Base-by-base conservation (phyloP, 1,140 invertebrate species). In the Drosophila busckii region DNA sequence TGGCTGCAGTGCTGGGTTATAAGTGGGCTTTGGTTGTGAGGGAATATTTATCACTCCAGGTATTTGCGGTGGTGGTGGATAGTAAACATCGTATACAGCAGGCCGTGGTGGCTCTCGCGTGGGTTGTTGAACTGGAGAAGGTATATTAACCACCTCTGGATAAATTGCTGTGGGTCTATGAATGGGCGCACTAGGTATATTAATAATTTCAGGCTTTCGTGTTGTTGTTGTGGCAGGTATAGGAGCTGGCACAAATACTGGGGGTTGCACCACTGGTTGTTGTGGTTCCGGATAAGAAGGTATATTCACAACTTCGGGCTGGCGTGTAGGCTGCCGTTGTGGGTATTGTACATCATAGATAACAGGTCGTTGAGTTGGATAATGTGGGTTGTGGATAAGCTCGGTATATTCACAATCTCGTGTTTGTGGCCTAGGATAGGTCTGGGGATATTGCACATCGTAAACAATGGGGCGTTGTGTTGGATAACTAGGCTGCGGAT, bases 391-490 rank as follows among this genome's bases (percentile, higher is more conserved):
- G 23, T 6, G 60, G 50, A 1, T 35, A 16, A n/a, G 5, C 60
- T 64, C 0, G 71, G 71, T 28, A 76, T 70, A 23, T 76, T 76
- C 0, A 73, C 48, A 1, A 76, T 37, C 7, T n/a, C 59, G 53
- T 0, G 64, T 65, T 7, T 37, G 31, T 0, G 53, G 46, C 1
- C 34, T 48, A 12, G 56, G 32, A 1, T 8, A 20, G 13, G 16
- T 34, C n/a, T 23, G 35, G 12, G 70, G 50, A 23, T 73, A 56
- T 5, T 34, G 58, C 3, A 93, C 91, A 78, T 92, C 92, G 16
- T 90, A 90, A 5, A 93, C 93, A 80, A 94, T 95, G 15, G 94
- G 93, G 80, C 91, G 93, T 26, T 92, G 92, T 40, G 88, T 68
- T 69, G 93, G 94, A 10, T 28, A 16, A 8, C 91, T 89, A 83